Base-by-base conservation (phyloP, 2,113 vertebrate genomes). In the Scomber japonicus region DNA sequence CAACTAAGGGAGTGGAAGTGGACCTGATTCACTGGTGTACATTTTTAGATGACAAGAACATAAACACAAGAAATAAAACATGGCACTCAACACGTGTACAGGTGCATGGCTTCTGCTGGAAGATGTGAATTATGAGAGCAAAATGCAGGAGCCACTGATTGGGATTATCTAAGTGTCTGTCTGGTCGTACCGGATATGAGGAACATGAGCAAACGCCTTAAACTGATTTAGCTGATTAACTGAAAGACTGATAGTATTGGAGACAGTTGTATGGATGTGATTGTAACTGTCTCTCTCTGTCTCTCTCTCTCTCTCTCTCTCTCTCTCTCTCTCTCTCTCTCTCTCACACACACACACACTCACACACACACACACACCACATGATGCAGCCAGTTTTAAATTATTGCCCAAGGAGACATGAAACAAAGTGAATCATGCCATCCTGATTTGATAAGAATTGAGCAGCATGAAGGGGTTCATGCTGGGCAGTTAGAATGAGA, bases 361-460 rank as follows among this genome's bases (percentile, higher is more conserved):
- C 21, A 21, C 56, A 35, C 54, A 51, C 53, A 60, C 48, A 55
- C 69, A 71, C 44, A 51, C 27, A 49, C 10, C 0, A 61, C 50
- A 78, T 30, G 30, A 78, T 30, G 30, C 69, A 80, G 71, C 30
- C 9, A 17, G 54, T 21, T 49, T 48, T 40, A 75, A 62, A 78
- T 87, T 9, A 82, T 82, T 12, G 48, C 82, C 70, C 19, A 70
- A 71, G 85, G 72, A 87, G 82, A 27, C 24, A 27, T 27, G 24
- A 73, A 71, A 61, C 62, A 75, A 82, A 85, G 65, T 86, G 78
- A 82, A 82, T 88, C 80, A 70, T 67, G 71, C 19, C 80, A 3
- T 60, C 50, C 68, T 86, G 91, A 90, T 92, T 89, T 75, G 83
- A 92, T 91, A 63, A 88, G 69, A 78, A 82, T 53, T 76, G 84